phyloP scores from a whole-genome alignment of 2,797 vertebrate genomes.

The Apogon talboti region DNA sequence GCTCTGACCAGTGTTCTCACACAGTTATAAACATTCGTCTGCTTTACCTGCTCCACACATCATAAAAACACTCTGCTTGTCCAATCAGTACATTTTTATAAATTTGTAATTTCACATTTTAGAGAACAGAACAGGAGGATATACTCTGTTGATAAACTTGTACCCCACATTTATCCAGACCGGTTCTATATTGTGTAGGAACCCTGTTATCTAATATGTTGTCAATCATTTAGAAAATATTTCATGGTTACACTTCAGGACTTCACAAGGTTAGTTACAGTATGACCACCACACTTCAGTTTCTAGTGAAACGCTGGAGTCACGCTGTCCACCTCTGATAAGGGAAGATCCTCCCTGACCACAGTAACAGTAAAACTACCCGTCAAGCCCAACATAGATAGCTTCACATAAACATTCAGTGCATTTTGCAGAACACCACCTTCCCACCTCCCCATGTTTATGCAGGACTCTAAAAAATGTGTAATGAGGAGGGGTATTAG shows the following conservation, averaged over 20 bases:
- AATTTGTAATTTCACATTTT: neutral
- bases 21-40: too few relatives aligned
- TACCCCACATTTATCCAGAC: too few relatives aligned
- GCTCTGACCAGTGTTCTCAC: too few relatives aligned
- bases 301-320: constrained; percentile 25
- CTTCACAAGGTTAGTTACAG: neutral
- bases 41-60: too few relatives aligned
- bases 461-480: neutral
- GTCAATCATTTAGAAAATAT: neutral
- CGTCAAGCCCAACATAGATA: constrained; percentile 28
- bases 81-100: neutral
- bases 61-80: too few relatives aligned
- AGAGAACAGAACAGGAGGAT: too few relatives aligned
- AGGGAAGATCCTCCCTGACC: constrained; percentile 61
- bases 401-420: constrained; percentile 11
- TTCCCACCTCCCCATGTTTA: too few relatives aligned
- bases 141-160: too few relatives aligned
- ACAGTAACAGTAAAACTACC: constrained; percentile 29
- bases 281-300: neutral
- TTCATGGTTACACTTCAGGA: neutral
- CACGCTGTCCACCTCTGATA: constrained; percentile 58
- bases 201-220: neutral
- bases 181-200: too few relatives aligned
- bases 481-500: neutral
- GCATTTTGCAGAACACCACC: neutral